phyloP scores from a whole-genome alignment of 30 jellyfish, hydroid and myxozoan species.

The Rhopilema esculentum region DNA sequence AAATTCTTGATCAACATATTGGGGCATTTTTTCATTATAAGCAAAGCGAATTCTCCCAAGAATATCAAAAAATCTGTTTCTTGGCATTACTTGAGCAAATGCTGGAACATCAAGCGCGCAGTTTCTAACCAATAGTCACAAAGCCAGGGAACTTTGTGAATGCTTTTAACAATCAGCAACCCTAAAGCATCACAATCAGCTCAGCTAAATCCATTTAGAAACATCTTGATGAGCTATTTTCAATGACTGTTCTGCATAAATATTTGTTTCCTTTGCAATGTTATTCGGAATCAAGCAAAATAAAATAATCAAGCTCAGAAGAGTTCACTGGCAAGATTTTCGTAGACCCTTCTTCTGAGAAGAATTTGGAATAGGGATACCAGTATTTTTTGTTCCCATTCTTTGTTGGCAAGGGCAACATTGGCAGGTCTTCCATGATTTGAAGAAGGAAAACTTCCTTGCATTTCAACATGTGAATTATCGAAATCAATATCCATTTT shows the following conservation, averaged over 20 bases:
- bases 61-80: constrained; percentile 6
- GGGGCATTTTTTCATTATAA: constrained; percentile 7
- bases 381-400: not conserved
- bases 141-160: constrained; percentile 24
- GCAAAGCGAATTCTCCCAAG: not conserved
- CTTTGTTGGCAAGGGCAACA: constrained; percentile 4
- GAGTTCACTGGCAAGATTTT: constrained; percentile 8
- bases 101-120: constrained; percentile 17
- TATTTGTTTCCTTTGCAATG: constrained; percentile 2
- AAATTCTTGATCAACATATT: not conserved
- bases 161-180: constrained; percentile 14
- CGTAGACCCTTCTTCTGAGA: constrained; percentile 13
- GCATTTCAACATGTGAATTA: not conserved
- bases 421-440: constrained; percentile 1
- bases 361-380: not conserved
- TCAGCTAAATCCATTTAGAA: constrained; percentile 10
- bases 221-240: not conserved
- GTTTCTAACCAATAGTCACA: constrained; percentile 12
- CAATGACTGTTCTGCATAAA: constrained; percentile 2
- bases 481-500: not conserved
- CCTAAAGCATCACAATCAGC: not conserved
- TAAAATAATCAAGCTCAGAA: constrained; percentile 18
- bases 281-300: constrained; percentile 2
- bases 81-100: constrained; percentile 17
- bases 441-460: not conserved